Evolutionary conservation across 2,888 invertebrate genomes (phyloP).

Genomic region (Erebia palarica): DNA sequence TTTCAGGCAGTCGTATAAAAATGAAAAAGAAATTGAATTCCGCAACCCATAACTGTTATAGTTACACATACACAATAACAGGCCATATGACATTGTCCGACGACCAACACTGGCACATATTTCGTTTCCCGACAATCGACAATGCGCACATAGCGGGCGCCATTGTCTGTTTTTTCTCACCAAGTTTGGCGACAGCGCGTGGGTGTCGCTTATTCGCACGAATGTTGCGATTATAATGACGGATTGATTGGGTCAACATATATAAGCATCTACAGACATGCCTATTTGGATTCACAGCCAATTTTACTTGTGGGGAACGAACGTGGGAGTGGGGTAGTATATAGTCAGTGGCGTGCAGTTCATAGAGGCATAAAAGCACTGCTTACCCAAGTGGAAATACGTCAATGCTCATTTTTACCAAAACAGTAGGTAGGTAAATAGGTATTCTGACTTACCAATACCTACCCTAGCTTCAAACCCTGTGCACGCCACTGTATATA

Average conservation of each 20-base stretch:
- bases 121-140: slow-evolving; percentile 54
- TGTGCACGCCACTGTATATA: too few species aligned
- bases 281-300: background rate
- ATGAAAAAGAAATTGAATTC: slow-evolving; percentile 22
- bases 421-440: too few species aligned
- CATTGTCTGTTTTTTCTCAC: slow-evolving; percentile 71
- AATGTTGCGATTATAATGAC: slow-evolving; percentile 69
- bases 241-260: slow-evolving; percentile 73
- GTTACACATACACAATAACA: slow-evolving; percentile 16
- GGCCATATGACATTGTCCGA: slow-evolving; percentile 31
- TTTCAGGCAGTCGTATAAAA: too few species aligned
- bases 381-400: too few species aligned
- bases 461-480: too few species aligned
- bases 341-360: too few species aligned
- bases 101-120: slow-evolving; percentile 50
- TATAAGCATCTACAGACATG: slow-evolving; percentile 39
- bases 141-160: slow-evolving; percentile 62
- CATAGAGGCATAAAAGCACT: too few species aligned
- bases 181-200: slow-evolving; percentile 62
- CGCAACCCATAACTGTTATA: slow-evolving; percentile 22
- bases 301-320: too few species aligned
- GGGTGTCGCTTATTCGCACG: slow-evolving; percentile 70
- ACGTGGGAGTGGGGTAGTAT: too few species aligned
- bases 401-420: too few species aligned
- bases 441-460: too few species aligned